These are phyloP conservation scores for Tinea pellionella DNA, from an alignment of 2,888 invertebrate genomes.

Conservation along the genomic window DNA sequence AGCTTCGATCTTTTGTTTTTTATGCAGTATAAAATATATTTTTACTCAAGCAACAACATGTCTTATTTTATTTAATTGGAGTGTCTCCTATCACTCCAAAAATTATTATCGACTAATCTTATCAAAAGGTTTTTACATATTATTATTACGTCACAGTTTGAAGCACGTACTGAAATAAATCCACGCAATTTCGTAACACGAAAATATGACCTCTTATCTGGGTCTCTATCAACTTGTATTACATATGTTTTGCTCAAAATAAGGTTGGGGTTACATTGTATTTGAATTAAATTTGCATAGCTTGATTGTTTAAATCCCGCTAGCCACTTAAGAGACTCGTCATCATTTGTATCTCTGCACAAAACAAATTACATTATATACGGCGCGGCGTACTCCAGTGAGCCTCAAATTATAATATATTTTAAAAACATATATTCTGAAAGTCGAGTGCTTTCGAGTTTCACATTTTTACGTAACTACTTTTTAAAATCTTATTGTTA, in stretches of 20 bases:
- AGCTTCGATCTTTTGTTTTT: too few relatives aligned
- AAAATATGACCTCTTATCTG: neutral
- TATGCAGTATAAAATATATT: too few relatives aligned
- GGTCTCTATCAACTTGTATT: neutral
- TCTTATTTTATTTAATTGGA: too few relatives aligned
- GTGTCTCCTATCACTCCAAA: too few relatives aligned
- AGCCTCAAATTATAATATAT: too few relatives aligned
- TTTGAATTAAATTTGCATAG: neutral
- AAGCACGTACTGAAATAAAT: neutral
- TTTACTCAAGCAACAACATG: too few relatives aligned
- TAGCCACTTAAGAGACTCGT: neutral
- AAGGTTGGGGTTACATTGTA: neutral
- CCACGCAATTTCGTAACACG: neutral
- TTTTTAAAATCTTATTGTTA: too few relatives aligned
- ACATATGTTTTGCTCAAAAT: constrained; percentile 1
- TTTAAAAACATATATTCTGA: too few relatives aligned
- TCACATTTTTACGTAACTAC: too few relatives aligned
- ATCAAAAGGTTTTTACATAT: neutral
- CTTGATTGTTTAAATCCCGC: neutral
- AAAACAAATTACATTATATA: neutral
- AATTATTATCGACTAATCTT: too few relatives aligned
- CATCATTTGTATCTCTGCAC: neutral
- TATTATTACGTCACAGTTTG: neutral
- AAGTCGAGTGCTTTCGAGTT: too few relatives aligned
- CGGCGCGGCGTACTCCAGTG: too few relatives aligned